A percentile compares a stretch with the other conserved stretches of the same genome.
These are phyloP conservation scores for Cephus pulcher DNA, from an alignment of 2,888 invertebrate species.

Conservation along the genomic window DNA sequence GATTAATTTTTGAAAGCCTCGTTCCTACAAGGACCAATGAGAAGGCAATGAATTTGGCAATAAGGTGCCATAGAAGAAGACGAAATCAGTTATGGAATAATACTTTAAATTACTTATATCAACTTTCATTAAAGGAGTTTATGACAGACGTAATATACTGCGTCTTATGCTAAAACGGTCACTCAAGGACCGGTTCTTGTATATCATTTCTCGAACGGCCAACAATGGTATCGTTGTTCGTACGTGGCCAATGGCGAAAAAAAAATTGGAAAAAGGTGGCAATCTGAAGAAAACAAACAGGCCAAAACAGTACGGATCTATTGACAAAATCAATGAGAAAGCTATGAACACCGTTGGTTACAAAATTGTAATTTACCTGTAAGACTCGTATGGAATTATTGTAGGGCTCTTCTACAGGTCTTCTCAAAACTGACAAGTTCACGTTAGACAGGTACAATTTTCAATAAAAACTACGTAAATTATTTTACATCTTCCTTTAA, in stretches of 20 bases:
- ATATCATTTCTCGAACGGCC: neutral
- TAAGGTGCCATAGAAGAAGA: neutral
- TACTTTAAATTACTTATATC: neutral
- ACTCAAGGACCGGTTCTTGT: neutral
- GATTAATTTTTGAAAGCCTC: neutral
- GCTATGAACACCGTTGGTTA: neutral
- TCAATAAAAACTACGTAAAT: neutral
- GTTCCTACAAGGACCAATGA: neutral
- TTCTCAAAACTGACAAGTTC: neutral
- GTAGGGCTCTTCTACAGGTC: neutral
- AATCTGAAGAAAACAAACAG: neutral
- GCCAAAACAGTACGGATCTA: neutral
- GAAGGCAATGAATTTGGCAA: neutral
- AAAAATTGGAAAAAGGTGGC: neutral
- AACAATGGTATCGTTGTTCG: neutral
- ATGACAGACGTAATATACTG: neutral
- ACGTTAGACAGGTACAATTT: neutral
- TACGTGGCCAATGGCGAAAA: neutral
- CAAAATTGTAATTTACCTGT: neutral
- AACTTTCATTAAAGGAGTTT: neutral
- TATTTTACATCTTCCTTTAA: neutral
- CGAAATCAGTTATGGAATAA: neutral
- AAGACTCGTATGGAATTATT: neutral
- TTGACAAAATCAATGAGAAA: neutral
- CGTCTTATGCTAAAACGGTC: neutral